A percentile compares a stretch with the other conserved stretches of the same genome.
Conservation (phyloP, 2,113 vertebrate species). For the Vidua chalybeata region DNA sequence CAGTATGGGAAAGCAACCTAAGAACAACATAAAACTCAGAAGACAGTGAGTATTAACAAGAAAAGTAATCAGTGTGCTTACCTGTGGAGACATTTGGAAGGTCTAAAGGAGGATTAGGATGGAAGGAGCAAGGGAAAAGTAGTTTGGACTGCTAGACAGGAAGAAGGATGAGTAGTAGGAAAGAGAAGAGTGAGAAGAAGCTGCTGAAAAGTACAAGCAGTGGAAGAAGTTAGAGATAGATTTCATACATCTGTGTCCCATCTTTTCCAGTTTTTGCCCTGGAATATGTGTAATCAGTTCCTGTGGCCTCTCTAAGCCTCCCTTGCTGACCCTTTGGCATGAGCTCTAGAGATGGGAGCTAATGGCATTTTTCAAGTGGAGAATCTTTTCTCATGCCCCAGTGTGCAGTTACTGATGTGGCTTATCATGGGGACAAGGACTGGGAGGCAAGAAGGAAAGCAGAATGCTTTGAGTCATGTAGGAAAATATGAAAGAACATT, state of each 20-base stretch:
- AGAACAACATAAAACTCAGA: neutral
- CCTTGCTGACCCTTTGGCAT: neutral
- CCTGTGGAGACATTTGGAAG: neutral
- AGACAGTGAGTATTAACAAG: neutral
- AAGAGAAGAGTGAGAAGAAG: neutral
- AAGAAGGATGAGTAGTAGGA: neutral
- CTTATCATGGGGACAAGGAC: accelerated
- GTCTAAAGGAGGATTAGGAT: neutral
- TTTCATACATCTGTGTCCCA: neutral
- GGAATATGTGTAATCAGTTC: neutral
- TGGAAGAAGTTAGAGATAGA: neutral
- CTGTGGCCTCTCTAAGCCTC: neutral
- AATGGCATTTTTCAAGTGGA: neutral
- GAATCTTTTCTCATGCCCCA: neutral
- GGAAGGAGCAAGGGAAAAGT: neutral
- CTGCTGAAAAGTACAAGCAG: neutral
- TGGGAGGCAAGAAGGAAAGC: neutral
- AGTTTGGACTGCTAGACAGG: neutral
- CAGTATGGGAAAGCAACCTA: neutral
- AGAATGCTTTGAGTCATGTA: neutral
- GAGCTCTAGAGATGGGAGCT: neutral
- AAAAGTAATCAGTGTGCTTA: accelerated
- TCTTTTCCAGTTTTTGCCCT: neutral
- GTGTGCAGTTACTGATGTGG: neutral
- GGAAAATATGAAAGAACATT: neutral